Base-by-base conservation (phyloP, 2,113 vertebrate species). In the Platichthys flesus region DNA sequence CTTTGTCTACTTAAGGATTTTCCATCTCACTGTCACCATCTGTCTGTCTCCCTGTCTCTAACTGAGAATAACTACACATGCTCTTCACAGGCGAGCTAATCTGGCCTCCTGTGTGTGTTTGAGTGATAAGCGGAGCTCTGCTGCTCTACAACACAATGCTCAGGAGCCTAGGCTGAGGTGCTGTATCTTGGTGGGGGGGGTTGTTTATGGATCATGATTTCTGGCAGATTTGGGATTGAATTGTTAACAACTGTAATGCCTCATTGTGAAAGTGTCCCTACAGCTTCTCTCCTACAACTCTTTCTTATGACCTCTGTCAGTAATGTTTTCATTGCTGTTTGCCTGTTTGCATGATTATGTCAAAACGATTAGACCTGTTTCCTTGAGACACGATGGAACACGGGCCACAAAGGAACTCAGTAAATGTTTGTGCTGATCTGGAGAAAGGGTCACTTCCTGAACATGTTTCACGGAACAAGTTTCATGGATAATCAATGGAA, bases 221-320 rank as follows among this genome's bases (percentile, higher is more conserved):
- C 4, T 2, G 51, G 8, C 51, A n/a, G 51, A 54, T 54, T 54
- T 8, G 51, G 49, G 49, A 51, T 51, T 51, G 49, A 51, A 13
- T 4, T 51, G 49, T 51, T 51, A 4, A 6, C 16, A 20, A 13
- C 2, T 61, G 20, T 24, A 49, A 68, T 57, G 5, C 12, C 12
- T 49, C 14, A 24, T 67, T 64, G 20, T 67, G 21, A 76, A 61
- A 4, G 6, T 54, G 58, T 54, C 20, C 20, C 45, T 67, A 28
- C n/a, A 24, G 62, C 13, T 76, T 9, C 31, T 16, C 45, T 35
- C 20, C 28, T 49, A 21, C 18, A 6, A 67, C 63, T 58, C 5
- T 42, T 73, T 78, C 5, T 45, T 51, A 54, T 20, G 2, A 28
- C 9, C 14, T 54, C 15, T 61, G 7, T 63, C 40, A 42, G 40